Conservation (phyloP, 2,797 vertebrate genomes). For the Parambassis ranga region DNA sequence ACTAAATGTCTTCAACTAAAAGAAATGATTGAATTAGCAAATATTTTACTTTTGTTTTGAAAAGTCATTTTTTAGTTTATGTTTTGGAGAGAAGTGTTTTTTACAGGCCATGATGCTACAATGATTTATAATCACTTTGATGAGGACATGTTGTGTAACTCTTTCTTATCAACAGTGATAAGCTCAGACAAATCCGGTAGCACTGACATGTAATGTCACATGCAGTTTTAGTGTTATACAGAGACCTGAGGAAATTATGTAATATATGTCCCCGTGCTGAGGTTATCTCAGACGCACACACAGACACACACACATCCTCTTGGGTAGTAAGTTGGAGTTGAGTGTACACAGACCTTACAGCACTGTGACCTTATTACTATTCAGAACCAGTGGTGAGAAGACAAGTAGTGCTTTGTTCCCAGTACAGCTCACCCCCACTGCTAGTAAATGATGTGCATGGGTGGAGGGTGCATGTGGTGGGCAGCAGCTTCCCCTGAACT, state of each 20-base stretch:
- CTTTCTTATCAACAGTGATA: neutral
- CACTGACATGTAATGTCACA: neutral
- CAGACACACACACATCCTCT: conserved; percentile 23
- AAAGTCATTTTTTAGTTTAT: too few relatives aligned
- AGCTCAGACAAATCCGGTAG: neutral
- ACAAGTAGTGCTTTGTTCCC: conserved; percentile 71
- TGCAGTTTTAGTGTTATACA: neutral
- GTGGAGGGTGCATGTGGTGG: conserved; percentile 18
- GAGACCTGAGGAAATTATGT: conserved; percentile 31
- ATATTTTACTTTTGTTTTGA: neutral
- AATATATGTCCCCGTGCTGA: conserved; percentile 12
- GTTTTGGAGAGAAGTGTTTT: neutral
- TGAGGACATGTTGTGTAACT: neutral
- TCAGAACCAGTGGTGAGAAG: conserved; percentile 78
- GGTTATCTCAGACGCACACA: conserved; percentile 28
- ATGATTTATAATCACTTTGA: neutral
- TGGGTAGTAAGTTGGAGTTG: conserved; percentile 41
- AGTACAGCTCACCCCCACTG: conserved; percentile 65
- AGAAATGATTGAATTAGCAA: too few relatives aligned
- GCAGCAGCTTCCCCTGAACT: conserved; percentile 59
- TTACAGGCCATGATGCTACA: neutral
- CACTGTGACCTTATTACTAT: conserved; percentile 76
- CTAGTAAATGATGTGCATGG: conserved; percentile 54
- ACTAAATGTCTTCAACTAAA: too few relatives aligned
- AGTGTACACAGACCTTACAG: conserved; percentile 45